Base-by-base conservation (phyloP, 2,888 invertebrate species). In the Dilophus febrilis region DNA sequence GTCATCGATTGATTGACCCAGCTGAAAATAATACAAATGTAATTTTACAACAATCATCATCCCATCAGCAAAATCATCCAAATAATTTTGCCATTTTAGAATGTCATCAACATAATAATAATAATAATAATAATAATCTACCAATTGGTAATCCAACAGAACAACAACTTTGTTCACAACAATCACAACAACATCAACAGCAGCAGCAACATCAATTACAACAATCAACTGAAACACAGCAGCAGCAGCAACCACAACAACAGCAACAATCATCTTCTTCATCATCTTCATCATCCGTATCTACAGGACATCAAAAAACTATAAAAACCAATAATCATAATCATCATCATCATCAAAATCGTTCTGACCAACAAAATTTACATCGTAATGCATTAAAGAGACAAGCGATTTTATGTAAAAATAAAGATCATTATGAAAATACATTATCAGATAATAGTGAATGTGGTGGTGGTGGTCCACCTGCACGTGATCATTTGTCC, bases 341-440 rank as follows among this genome's bases (percentile, higher is more conserved):
- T n/a, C 30, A 30, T 7, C 30, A 30, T 6, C n/a, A 30, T 4
- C 14, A 13, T 14, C 30, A 30, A 30, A 28, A 28, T 28, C 8
- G 28, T 28, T 11, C 32, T 31, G 32, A 13, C 6, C 6, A 7
- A 31, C 12, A 11, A 6, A 31, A 31, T 11, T 13, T 4, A 33
- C 14, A 17, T 22, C 4, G 22, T 6, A 22, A 22, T 22, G 5
- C 8, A 8, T 22, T 22, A 8, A 22, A 22, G 22, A 32, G 37
- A 29, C 40, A 27, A 14, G 16, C 19, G n/a, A 26, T 35, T 32
- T 26, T 45, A 56, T n/a, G n/a, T n/a, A 55, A 53, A 37, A 58
- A 54, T 39, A 66, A 66, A 51, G 65, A 66, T 41, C 68, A 69
- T 44, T 71, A 70, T 42, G 71, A 70, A 51, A 71, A 71, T 42